These are phyloP conservation scores for Corythaeola cristata DNA, from an alignment of 2,113 vertebrate species.

Conservation along the genomic window DNA sequence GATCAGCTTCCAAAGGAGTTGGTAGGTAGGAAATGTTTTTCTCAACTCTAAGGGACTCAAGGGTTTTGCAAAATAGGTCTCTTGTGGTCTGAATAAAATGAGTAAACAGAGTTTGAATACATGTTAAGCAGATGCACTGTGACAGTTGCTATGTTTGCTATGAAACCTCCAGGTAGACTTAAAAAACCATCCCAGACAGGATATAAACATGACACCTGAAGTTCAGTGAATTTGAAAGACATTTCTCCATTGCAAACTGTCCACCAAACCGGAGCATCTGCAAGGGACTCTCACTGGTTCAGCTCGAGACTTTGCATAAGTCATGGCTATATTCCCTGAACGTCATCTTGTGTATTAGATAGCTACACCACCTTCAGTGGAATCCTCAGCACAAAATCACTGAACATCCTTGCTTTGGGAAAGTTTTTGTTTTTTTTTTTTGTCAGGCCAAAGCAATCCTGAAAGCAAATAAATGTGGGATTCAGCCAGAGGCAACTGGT, in stretches of 20 bases:
- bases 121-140: not conserved
- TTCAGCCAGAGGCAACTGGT: not conserved
- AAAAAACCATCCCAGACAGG: not conserved
- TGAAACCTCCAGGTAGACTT: not conserved
- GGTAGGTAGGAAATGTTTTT: not conserved
- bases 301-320: not conserved
- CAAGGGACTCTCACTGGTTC: not conserved
- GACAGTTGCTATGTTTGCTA: not conserved
- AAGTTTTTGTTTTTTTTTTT: not conserved
- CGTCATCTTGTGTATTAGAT: not conserved
- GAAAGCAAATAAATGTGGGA: not conserved
- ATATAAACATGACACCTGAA: rapidly evolving
- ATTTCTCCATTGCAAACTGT: not conserved
- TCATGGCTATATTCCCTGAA: not conserved
- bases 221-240: not conserved
- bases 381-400: not conserved
- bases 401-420: not conserved
- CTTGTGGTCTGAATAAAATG: not conserved
- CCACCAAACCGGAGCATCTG: not conserved
- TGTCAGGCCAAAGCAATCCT: not conserved
- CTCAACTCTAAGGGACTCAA: not conserved
- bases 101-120: not conserved
- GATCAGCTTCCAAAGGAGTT: not conserved
- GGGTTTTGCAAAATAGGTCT: not conserved
- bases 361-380: rapidly evolving